phyloP scores from a whole-genome alignment of 2,113 vertebrate genomes.

The Zapus hudsonius region DNA sequence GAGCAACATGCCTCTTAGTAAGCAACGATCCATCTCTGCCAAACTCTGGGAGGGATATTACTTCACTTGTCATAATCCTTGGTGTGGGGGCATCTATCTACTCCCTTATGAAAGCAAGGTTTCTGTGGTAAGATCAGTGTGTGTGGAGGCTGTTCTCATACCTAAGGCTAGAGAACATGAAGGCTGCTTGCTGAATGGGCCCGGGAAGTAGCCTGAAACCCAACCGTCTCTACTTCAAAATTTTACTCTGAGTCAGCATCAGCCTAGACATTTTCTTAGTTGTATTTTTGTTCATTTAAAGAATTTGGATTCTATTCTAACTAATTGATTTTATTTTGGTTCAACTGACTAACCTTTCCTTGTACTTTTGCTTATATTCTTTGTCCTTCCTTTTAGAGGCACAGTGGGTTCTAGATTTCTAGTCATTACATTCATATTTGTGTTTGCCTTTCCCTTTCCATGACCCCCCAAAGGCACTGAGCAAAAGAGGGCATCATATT shows the following conservation, averaged over 20 bases:
- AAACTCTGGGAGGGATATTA: not conserved
- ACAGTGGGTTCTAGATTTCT: slow-evolving; percentile 45
- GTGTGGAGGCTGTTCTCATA: not conserved
- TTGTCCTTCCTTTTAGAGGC: slow-evolving; percentile 34
- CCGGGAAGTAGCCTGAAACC: not conserved
- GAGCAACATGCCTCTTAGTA: not conserved
- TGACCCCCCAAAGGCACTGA: slow-evolving; percentile 51
- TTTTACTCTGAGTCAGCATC: not conserved
- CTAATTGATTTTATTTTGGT: slow-evolving; percentile 29
- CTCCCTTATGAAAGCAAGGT: not conserved
- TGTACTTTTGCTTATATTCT: not conserved
- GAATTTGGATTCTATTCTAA: not conserved
- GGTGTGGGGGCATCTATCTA: not conserved
- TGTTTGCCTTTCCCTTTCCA: slow-evolving; percentile 41
- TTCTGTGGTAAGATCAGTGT: not conserved
- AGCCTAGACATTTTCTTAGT: not conserved
- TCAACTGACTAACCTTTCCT: not conserved
- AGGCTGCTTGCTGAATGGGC: not conserved
- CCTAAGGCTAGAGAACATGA: not conserved
- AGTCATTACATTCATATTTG: not conserved
- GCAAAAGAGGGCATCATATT: slow-evolving; percentile 28
- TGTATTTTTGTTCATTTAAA: slow-evolving; percentile 6
- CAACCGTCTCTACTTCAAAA: not conserved
- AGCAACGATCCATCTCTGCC: not conserved
- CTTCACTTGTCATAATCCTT: not conserved